Evolutionary conservation across 2,113 vertebrate species (phyloP).

Genomic region (Aegotheles bennettii): DNA sequence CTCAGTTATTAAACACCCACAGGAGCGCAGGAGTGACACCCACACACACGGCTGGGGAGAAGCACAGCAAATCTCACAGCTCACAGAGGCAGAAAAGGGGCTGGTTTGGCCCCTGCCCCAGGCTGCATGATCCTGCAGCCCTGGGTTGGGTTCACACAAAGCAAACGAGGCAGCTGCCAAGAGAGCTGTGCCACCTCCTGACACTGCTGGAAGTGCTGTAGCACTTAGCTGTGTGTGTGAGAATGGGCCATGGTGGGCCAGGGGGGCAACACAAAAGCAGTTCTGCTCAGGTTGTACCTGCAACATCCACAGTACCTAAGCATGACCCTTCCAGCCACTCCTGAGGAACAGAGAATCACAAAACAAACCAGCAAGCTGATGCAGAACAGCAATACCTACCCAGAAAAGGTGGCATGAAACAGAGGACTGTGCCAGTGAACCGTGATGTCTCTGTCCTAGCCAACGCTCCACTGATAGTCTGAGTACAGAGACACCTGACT

Average conservation of each 20-base stretch:
- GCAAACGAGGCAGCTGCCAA: background rate
- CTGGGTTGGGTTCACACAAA: background rate
- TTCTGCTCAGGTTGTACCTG: background rate
- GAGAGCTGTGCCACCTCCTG: background rate
- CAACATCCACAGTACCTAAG: rapidly evolving
- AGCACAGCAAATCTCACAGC: background rate
- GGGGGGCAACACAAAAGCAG: background rate
- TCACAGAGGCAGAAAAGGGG: background rate
- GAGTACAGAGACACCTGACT: background rate
- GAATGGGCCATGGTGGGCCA: rapidly evolving
- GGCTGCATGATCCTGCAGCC: background rate
- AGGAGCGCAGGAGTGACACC: background rate
- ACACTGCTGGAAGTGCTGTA: rapidly evolving
- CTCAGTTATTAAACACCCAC: background rate
- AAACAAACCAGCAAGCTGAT: background rate
- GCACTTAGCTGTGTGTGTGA: background rate
- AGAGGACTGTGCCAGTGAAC: background rate
- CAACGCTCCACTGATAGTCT: rapidly evolving
- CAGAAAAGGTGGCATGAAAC: background rate
- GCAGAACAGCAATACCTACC: background rate
- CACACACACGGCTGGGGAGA: rapidly evolving
- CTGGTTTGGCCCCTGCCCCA: background rate
- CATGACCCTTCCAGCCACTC: background rate
- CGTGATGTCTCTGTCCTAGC: background rate
- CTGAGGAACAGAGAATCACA: background rate